These are phyloP conservation scores for Drosophila pruinosa DNA, from an alignment of 1,140 invertebrate species.

Conservation along the genomic window DNA sequence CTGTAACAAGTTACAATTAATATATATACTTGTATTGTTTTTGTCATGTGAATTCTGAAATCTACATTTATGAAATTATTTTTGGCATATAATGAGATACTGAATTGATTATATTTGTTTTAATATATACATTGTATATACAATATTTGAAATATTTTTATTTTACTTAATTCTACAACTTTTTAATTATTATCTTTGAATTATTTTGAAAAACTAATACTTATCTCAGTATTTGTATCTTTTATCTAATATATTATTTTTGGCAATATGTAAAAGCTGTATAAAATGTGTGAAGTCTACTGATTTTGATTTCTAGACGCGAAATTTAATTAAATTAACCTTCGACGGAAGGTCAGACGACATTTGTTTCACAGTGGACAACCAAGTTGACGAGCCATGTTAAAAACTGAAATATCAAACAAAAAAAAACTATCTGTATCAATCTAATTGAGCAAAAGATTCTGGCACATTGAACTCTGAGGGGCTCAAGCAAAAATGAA, in stretches of 20 bases:
- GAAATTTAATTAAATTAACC: slow-evolving; percentile 67
- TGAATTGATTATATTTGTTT: too few relatives aligned
- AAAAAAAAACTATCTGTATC: slow-evolving; percentile 7
- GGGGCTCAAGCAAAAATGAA: neutral
- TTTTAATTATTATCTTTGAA: too few relatives aligned
- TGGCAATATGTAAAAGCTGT: too few relatives aligned
- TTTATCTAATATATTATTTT: slow-evolving; percentile 7
- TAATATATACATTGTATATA: too few relatives aligned
- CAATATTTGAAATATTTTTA: too few relatives aligned
- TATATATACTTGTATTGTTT: too few relatives aligned
- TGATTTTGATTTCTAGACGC: slow-evolving; percentile 41
- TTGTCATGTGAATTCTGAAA: too few relatives aligned
- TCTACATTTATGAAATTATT: too few relatives aligned
- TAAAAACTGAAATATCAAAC: neutral
- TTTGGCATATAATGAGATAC: too few relatives aligned
- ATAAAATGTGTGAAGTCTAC: slow-evolving; percentile 10
- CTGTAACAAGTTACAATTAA: too few relatives aligned
- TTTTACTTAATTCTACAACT: too few relatives aligned
- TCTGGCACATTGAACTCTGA: slow-evolving; percentile 19
- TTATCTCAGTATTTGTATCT: neutral
- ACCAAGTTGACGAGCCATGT: neutral
- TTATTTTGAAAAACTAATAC: too few relatives aligned
- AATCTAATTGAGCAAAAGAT: neutral
- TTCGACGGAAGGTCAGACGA: slow-evolving; percentile 33
- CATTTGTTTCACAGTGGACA: neutral